Evolutionary conservation across 2,888 invertebrate species (phyloP).

Genomic region (Platycheirus rosarum): DNA sequence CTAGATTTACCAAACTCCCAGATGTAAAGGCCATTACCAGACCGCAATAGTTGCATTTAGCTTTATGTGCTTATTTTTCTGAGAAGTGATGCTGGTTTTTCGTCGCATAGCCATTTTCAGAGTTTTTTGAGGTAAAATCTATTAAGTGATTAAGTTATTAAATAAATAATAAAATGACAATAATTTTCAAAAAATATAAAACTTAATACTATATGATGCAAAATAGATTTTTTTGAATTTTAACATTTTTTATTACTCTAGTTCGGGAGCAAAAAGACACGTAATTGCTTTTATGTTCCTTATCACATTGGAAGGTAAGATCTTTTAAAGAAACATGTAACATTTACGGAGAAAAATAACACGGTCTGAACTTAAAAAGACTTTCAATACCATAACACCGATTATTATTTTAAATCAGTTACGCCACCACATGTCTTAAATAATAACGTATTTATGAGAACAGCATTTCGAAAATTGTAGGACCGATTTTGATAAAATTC

Average conservation of each 20-base stretch:
- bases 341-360: too few relatives aligned
- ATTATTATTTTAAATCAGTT: too few relatives aligned
- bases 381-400: too few relatives aligned
- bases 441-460: too few relatives aligned
- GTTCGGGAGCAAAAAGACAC: not conserved
- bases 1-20: conserved; percentile 17
- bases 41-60: conserved; percentile 21
- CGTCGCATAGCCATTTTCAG: conserved; percentile 23
- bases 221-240: not conserved
- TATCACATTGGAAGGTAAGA: too few relatives aligned
- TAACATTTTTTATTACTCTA: too few relatives aligned
- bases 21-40: conserved; percentile 18
- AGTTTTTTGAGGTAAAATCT: not conserved
- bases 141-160: not conserved
- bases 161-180: conserved; percentile 1
- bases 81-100: conserved; percentile 28
- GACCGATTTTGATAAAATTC: too few relatives aligned
- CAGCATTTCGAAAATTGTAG: too few relatives aligned
- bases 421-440: too few relatives aligned
- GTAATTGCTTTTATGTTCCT: too few relatives aligned
- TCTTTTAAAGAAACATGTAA: too few relatives aligned
- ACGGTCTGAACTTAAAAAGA: too few relatives aligned
- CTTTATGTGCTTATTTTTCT: conserved; percentile 18
- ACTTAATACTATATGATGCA: not conserved
- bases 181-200: not conserved